Evolutionary conservation across 1,140 invertebrate species (phyloP).

Genomic region (Rhagoletis zephyria): DNA sequence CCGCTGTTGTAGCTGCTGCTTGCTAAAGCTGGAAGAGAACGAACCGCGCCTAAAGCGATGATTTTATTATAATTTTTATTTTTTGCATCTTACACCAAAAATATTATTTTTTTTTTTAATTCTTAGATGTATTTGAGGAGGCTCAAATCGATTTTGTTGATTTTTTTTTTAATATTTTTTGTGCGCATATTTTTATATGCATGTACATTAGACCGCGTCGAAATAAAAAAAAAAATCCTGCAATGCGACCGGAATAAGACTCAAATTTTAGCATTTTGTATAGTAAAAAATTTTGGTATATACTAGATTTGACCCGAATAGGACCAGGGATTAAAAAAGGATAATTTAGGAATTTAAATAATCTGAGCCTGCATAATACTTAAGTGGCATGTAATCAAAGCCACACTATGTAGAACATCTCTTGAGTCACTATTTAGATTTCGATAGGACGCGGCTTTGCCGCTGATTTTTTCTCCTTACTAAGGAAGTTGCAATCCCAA

Average conservation of each 20-base stretch:
- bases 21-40: background rate
- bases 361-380: too few relatives aligned
- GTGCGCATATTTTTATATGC: background rate
- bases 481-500: too few relatives aligned
- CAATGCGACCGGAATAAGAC: too few relatives aligned
- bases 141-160: background rate
- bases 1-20: conserved; percentile 47
- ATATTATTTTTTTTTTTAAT: background rate
- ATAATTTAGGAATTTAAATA: too few relatives aligned
- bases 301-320: background rate
- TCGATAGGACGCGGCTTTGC: too few relatives aligned
- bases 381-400: too few relatives aligned
- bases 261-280: background rate
- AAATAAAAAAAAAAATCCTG: too few relatives aligned
- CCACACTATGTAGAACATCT: too few relatives aligned
- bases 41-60: conserved; percentile 46
- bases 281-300: background rate
- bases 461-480: too few relatives aligned
- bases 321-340: too few relatives aligned
- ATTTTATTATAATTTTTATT: conserved; percentile 45
- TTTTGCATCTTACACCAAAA: background rate
- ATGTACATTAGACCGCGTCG: too few relatives aligned
- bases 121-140: background rate
- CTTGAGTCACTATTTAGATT: too few relatives aligned
- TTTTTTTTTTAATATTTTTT: conserved; percentile 19